Conservation (phyloP, 2,113 vertebrate species). For the Madoqua kirkii region DNA sequence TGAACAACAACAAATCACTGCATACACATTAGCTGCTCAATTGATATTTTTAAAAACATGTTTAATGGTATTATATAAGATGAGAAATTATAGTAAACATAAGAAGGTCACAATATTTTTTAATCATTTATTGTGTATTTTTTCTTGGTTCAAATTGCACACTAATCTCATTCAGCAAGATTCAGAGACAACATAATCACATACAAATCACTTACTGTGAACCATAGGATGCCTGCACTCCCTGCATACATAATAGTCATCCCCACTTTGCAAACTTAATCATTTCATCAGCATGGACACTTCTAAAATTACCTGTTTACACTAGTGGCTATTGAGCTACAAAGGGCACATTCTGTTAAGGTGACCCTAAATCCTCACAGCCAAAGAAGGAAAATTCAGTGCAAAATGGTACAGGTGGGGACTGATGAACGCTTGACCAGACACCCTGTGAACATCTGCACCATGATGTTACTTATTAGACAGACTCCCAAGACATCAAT, state of each 20-base stretch:
- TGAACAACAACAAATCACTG: neutral
- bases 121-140: neutral
- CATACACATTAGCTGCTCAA: neutral
- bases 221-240: constrained; percentile 10
- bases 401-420: neutral
- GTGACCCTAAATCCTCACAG: constrained; percentile 10
- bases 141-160: constrained; percentile 13
- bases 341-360: constrained; percentile 36
- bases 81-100: neutral
- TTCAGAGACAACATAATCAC: constrained; percentile 53
- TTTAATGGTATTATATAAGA: neutral
- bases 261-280: constrained; percentile 55
- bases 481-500: constrained; percentile 25
- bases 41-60: neutral
- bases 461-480: constrained; percentile 40
- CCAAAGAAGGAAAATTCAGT: constrained; percentile 9
- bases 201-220: constrained; percentile 41
- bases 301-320: constrained; percentile 62
- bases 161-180: neutral
- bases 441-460: neutral
- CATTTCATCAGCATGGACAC: constrained; percentile 57
- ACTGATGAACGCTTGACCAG: neutral
- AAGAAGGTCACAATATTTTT: neutral
- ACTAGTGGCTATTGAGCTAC: constrained; percentile 36
- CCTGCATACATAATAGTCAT: constrained; percentile 40